A percentile compares a stretch with the other conserved stretches of the same genome.
These are phyloP conservation scores for Neotragus pygmaeus DNA, from an alignment of 2,113 vertebrate species.

Conservation along the genomic window DNA sequence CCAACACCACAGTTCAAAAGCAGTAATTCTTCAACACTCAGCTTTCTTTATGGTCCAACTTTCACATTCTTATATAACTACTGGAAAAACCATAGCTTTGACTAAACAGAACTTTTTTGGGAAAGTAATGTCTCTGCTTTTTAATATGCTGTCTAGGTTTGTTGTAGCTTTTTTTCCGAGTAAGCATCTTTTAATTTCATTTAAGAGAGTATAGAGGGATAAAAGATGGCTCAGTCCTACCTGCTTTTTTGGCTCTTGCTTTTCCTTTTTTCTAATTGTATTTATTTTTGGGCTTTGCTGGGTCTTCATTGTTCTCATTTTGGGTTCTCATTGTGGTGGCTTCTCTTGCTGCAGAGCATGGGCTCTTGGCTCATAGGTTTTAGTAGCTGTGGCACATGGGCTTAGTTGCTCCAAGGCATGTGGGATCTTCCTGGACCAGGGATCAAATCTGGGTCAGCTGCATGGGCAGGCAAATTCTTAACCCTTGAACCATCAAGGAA, in stretches of 20 bases:
- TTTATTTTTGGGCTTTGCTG: neutral
- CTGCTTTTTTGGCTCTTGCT: neutral
- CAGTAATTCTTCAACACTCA: neutral
- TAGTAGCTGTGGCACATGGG: neutral
- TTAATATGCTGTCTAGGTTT: neutral
- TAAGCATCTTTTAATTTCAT: neutral
- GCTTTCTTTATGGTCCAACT: neutral
- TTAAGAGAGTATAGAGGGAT: neutral
- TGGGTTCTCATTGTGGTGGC: neutral
- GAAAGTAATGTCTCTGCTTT: neutral
- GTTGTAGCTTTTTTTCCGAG: neutral
- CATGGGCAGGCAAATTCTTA: neutral
- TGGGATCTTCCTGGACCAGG: neutral
- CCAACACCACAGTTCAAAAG: neutral
- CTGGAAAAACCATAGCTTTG: neutral
- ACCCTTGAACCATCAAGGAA: neutral
- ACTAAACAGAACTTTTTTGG: neutral
- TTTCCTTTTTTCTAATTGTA: neutral
- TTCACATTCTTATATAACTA: neutral
- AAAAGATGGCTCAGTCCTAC: neutral
- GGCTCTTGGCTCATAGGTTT: neutral
- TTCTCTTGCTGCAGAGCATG: neutral
- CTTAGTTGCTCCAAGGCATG: neutral
- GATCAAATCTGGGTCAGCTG: neutral
- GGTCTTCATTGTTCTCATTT: neutral